phyloP scores from a whole-genome alignment of 2,888 invertebrate genomes.

The Hirudinaria manillensis region DNA sequence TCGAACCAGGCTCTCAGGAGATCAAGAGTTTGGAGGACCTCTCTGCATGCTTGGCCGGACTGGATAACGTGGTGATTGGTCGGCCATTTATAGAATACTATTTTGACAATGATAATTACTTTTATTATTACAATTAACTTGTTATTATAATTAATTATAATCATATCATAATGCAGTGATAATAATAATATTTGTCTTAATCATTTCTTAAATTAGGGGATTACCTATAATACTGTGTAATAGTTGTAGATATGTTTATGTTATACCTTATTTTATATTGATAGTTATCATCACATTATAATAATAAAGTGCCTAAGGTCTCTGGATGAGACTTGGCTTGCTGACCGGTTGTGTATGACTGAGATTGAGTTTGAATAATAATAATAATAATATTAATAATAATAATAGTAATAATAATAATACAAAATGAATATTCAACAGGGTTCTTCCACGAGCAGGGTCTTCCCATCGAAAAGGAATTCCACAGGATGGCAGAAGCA shows the following conservation, averaged over 20 bases:
- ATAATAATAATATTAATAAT: too few species aligned
- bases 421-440: background rate
- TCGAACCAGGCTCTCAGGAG: constrained; percentile 23
- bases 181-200: background rate
- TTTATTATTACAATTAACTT: background rate
- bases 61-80: constrained; percentile 29
- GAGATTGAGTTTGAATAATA: too few species aligned
- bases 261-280: too few species aligned
- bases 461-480: background rate
- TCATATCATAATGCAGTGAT: background rate
- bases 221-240: too few species aligned
- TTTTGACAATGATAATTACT: background rate
- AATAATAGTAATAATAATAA: too few species aligned
- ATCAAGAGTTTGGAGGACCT: background rate
- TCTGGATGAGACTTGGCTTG: too few species aligned
- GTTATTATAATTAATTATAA: background rate
- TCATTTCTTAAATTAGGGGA: too few species aligned
- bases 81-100: background rate
- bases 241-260: too few species aligned
- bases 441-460: constrained; percentile 20
- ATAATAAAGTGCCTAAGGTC: too few species aligned
- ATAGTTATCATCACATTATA: too few species aligned
- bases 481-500: constrained; percentile 22
- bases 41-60: constrained; percentile 23
- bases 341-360: too few species aligned